Evolutionary conservation across 1,140 invertebrate species (phyloP), one percentile per base, ranked within the genome.

Genomic region (Octopus bimaculoides): DNA sequence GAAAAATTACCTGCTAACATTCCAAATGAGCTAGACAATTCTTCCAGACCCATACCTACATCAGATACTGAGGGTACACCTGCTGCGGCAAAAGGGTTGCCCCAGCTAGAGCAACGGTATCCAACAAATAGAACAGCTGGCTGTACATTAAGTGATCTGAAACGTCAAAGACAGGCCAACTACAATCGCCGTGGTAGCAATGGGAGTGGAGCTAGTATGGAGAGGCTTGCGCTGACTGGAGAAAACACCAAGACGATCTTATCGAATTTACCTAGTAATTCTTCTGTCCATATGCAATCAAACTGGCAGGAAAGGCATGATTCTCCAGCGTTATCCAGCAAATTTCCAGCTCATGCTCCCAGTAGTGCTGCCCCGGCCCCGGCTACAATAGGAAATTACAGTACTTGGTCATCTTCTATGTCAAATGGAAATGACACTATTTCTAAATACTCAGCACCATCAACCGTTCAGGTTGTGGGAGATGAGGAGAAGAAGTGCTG

Each of bases 401-500:
- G 55, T 52, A 20, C n/a, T 66, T 61, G 54, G 26, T 52, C 54
- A 75, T 52, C 77, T 61, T 12, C 74, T 52, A 17, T 78, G 77
- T 76, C 26, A 4, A 75, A 75, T 53, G 74, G 74, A 9, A 53
- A 17, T 5, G 20, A 75, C 74, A 66, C 75, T 52, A 10, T 66
- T 26, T 74, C 81, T n/a, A 81, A 81, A 56, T 86, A 83, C 77
- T 83, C 84, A 41, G 84, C 83, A 0, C 84, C 85, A 0, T 54
- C 79, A 1, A 79, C 80, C 78, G 76, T 80, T 0, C 82, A 83
- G 1, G 82, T 84, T n/a, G 81, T 86, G 12, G 85, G 85, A 26
- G 84, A 77, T 52, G 81, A 82, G 73, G 83, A 86, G 8, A 85
- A 87, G 61, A 79, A 83, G 26, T 81, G 80, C 10, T 87, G 86